These are phyloP conservation scores for Tricholaema leucomelas DNA, from an alignment of 2,113 vertebrate genomes.

Conservation along the genomic window DNA sequence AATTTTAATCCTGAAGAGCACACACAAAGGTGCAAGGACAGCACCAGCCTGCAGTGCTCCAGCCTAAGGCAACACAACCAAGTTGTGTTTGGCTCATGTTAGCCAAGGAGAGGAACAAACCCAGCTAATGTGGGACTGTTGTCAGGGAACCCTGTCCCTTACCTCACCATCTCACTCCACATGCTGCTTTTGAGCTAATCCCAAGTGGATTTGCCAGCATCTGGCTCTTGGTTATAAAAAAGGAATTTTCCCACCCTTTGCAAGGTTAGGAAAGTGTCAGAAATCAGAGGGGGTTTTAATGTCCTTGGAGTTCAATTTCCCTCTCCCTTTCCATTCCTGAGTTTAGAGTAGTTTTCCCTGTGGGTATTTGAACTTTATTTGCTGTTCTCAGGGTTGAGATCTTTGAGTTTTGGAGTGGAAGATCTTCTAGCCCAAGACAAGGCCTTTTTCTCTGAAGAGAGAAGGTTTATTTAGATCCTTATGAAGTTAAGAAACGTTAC, in stretches of 20 bases:
- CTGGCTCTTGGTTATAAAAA: not conserved
- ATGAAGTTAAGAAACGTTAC: not conserved
- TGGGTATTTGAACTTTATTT: not conserved
- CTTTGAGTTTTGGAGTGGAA: not conserved
- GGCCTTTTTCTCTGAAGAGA: not conserved
- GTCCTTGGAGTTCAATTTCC: not conserved
- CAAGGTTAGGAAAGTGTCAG: not conserved
- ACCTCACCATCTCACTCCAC: not conserved
- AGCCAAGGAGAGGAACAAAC: not conserved
- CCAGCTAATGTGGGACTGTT: not conserved
- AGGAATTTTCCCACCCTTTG: not conserved
- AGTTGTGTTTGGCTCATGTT: not conserved
- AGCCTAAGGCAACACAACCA: not conserved
- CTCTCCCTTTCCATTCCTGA: accelerated
- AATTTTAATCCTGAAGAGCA: not conserved
- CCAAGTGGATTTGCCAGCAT: not conserved
- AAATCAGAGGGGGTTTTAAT: not conserved
- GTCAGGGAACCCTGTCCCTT: not conserved
- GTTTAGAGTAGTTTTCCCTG: not conserved
- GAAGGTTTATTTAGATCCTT: not conserved
- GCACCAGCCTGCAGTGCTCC: accelerated
- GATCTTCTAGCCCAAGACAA: not conserved
- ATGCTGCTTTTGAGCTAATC: not conserved
- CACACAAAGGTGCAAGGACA: accelerated
- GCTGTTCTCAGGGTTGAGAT: not conserved